Percentiles rank a stretch among this genome's conserved stretches.
phyloP scores from a whole-genome alignment of 2,888 invertebrate species.

The Lepidocyrtinus sp. region DNA sequence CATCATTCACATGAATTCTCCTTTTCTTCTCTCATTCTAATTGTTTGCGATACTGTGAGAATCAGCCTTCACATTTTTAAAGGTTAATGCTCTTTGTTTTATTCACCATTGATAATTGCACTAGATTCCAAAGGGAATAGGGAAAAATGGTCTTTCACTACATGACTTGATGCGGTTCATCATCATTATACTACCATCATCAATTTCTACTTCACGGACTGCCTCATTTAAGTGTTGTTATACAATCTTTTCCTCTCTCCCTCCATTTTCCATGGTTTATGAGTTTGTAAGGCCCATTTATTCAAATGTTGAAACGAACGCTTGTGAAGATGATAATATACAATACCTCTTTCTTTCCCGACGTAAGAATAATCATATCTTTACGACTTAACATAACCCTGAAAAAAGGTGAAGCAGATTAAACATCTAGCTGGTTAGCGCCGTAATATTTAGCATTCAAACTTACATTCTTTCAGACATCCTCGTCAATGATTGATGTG shows the following conservation, averaged over 20 bases:
- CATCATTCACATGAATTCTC: not conserved
- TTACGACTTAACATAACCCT: conserved; percentile 6
- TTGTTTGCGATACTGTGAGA: conserved; percentile 35
- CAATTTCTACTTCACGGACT: conserved; percentile 46
- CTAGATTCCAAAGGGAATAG: conserved; percentile 59
- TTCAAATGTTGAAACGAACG: too few species aligned
- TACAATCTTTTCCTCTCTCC: conserved; percentile 26
- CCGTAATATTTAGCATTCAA: not conserved
- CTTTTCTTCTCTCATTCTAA: not conserved
- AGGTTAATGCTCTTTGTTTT: conserved; percentile 63
- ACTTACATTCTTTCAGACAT: not conserved
- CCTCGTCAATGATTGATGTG: conserved; percentile 27
- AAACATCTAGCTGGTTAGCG: not conserved
- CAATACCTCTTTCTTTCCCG: not conserved
- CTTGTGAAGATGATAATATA: too few species aligned
- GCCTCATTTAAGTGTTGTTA: conserved; percentile 46
- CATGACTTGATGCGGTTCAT: conserved; percentile 56
- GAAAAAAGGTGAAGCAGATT: not conserved
- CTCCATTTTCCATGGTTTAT: conserved; percentile 54
- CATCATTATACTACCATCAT: conserved; percentile 13
- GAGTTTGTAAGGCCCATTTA: conserved; percentile 34
- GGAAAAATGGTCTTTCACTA: conserved; percentile 52
- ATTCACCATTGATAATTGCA: conserved; percentile 60
- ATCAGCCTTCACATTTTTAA: conserved; percentile 58
- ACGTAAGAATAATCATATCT: not conserved